Conservation (phyloP, 2,113 vertebrate species). For the Chloebia gouldiae region DNA sequence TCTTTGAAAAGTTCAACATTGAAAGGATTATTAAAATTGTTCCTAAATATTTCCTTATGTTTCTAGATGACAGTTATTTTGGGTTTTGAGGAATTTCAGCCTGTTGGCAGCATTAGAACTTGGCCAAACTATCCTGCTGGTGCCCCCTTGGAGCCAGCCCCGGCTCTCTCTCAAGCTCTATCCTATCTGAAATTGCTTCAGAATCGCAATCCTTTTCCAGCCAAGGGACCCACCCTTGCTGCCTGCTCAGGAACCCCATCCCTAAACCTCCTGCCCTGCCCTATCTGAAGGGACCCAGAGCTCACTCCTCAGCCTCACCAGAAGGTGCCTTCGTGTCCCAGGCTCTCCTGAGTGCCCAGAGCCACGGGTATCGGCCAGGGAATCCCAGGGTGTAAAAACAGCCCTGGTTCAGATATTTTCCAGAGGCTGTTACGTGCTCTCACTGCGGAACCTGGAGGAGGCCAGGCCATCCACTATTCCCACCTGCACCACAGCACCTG, state of each 20-base stretch:
- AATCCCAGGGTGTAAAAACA: neutral
- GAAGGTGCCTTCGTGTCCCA: fast-evolving
- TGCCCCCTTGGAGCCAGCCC: neutral
- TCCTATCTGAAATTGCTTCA: neutral
- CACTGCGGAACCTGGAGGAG: neutral
- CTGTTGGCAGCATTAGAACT: neutral
- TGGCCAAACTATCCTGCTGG: neutral
- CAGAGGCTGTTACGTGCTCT: neutral
- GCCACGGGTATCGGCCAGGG: fast-evolving
- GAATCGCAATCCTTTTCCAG: neutral
- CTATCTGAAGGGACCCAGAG: neutral
- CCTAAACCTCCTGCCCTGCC: neutral
- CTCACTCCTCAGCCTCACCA: neutral
- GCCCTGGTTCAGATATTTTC: neutral
- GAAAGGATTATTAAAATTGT: fast-evolving
- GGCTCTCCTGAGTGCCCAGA: neutral
- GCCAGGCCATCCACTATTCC: neutral
- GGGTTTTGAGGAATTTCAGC: too few relatives aligned
- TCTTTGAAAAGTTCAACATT: neutral
- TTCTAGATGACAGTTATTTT: neutral
- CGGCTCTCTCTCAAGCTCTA: neutral
- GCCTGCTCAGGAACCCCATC: neutral
- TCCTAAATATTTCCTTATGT: neutral
- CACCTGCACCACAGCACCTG: neutral
- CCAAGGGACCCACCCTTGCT: too few relatives aligned